Base-by-base conservation (phyloP, 53 echinoderm and acorn worm species). In the Antedon mediterranea region DNA sequence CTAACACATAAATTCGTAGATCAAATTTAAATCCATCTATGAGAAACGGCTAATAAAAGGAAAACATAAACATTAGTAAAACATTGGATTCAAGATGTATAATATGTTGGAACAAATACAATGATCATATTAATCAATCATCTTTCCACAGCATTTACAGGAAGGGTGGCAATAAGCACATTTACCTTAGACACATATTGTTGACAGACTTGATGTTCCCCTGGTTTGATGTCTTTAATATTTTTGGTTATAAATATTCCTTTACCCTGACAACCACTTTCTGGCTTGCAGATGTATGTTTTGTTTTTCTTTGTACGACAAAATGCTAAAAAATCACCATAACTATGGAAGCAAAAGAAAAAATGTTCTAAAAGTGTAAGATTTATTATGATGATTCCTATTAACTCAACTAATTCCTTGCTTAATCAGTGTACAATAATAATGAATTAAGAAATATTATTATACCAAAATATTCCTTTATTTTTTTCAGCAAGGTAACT, bases 231-330 rank as follows among this genome's bases (percentile, higher is more conserved):
- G 81, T 98, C 98, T 71, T 93, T 98, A 23, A 93, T 91, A 74
- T 98, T 98, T 85, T 82, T 98, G 7, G 98, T 98, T 74, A 98
- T 89, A 32, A 90, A 90, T 85, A 98, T 98, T 28, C 98, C 98
- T 70, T 93, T 98, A 18, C 98, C 98, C 74, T 98, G 98, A 73
- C 98, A 98, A 13, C 98, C 98, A 76, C 98, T 98, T 80, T 98
- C 98, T 29, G 98, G 98, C 73, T 98, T 98, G 72, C 90, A 86
- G 77, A 98, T 98, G 74, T 93, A 98, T 11, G 98, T 98, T 87
- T 98, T 98, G 83, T 98, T 93, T 86, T 98, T 98, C 88, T 98
- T 98, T 57, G 98, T 79, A 71, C 98, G 75, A 73, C 98, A 98
- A 76, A 93, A 98, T 6, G 98, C 98, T 79, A 93, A 90, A 73